Conservation (phyloP, 2,113 vertebrate species). For the Apaloderma vittatum region DNA sequence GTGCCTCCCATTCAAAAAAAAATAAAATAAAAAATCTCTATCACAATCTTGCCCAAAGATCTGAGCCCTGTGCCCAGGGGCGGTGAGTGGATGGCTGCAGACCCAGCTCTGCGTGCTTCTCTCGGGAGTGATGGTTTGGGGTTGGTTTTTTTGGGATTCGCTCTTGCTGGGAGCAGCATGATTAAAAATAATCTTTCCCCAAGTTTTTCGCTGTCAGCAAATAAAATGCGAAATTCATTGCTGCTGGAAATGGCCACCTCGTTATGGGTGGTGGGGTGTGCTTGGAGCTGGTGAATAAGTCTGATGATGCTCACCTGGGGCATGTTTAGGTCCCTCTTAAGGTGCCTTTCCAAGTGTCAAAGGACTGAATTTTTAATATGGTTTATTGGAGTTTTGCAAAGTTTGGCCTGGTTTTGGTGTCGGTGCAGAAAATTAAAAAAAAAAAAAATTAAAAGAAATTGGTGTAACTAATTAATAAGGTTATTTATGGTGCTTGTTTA, state of each 20-base stretch:
- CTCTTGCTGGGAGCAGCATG: neutral
- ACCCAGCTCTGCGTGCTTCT: neutral
- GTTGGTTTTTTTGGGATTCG: rapidly evolving
- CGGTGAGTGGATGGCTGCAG: neutral
- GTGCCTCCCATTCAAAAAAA: no score
- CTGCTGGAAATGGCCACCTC: neutral
- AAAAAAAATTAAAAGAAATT: neutral
- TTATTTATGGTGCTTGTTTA: neutral
- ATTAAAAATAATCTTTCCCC: neutral
- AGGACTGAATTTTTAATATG: neutral
- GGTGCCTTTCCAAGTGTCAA: neutral
- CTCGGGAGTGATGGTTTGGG: no score
- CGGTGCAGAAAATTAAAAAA: neutral
- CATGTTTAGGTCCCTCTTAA: neutral
- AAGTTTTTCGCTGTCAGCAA: neutral
- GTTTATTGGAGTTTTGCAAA: neutral
- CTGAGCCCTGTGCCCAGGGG: rapidly evolving
- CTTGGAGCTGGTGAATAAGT: neutral
- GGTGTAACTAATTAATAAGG: neutral
- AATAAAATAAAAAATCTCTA: neutral
- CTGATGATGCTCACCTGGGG: neutral
- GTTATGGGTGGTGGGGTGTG: neutral
- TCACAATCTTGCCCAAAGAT: no score
- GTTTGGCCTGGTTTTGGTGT: neutral
- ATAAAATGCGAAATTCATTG: neutral